Percentiles rank a stretch among this genome's conserved stretches.
Conservation (phyloP, 2,113 vertebrate genomes). For the Burhinus bistriatus region DNA sequence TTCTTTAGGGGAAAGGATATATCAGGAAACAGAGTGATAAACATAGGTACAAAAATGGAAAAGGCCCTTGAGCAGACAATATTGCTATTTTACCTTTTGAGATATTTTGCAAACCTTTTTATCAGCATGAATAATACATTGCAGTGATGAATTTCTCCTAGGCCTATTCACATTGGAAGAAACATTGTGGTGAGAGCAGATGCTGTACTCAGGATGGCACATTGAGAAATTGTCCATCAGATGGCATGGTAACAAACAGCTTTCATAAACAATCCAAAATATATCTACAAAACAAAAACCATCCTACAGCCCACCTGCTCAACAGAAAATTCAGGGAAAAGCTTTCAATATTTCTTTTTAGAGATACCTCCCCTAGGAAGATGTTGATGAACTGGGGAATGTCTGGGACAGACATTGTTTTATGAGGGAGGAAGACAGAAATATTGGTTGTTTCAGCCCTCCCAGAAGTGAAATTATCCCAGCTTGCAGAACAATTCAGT, state of each 20-base stretch:
- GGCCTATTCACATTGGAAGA: background rate
- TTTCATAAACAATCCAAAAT: constrained; percentile 54
- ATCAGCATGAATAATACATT: background rate
- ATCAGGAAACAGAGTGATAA: background rate
- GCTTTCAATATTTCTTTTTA: background rate
- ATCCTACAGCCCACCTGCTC: constrained; percentile 29
- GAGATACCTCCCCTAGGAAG: background rate
- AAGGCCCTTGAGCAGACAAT: background rate
- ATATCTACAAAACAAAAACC: background rate
- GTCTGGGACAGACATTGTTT: constrained; percentile 14
- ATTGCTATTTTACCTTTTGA: background rate
- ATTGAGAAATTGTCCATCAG: constrained; percentile 50
- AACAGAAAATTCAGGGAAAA: background rate
- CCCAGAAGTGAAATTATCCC: background rate
- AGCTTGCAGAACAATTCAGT: background rate
- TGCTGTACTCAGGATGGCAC: constrained; percentile 3
- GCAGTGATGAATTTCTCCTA: constrained; percentile 6
- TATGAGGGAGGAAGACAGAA: background rate
- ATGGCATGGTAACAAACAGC: constrained; percentile 17
- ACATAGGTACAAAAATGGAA: background rate
- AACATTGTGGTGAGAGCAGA: constrained; percentile 13
- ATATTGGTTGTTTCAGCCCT: background rate
- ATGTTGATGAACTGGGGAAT: background rate
- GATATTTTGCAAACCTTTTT: background rate
- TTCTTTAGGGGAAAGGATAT: background rate